Base-by-base conservation (phyloP, 1,140 invertebrate species). In the Polypedilum pembai region DNA sequence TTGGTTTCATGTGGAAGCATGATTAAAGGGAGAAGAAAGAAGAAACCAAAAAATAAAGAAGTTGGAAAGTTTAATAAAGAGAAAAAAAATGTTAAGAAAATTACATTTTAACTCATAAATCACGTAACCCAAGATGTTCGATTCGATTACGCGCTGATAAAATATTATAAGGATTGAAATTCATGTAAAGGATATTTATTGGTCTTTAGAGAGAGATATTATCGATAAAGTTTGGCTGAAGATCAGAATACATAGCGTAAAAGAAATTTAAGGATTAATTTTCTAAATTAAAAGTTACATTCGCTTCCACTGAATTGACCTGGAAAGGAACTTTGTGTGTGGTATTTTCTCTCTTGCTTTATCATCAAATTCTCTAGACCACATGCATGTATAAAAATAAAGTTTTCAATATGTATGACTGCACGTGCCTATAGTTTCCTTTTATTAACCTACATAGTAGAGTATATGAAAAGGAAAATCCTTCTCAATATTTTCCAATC, bases 71-170 rank as follows among this genome's bases (percentile, higher is more conserved):
- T 45, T 12, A 56, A 56, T 12, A 56, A 15, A 56, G 4, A 56
- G 5, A 33, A 33, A 33, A 33, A 33, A 33, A 33, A 33, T 33
- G 24, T 33, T 33, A 56, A 56, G 45, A 56, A 56, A 56, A 56
- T 56, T 56, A 56, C 45, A 15, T 56, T 56, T 33, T 56, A 56
- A 56, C 45, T n/a, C 45, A 56, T 56, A 56, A 56, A 56, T 56
- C 45, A 56, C 45, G 45, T 56, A 56, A 56, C 45, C 45, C n/a
- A n/a, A 56, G 45, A 56, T 56, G 45, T 56, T 56, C n/a, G 10
- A 56, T 56, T 56, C 12, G 45, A 56, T 56, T 56, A 56, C 45
- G 1, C n/a, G 4, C 45, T 4, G 45, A 56, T 56, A 12, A n/a
- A 15, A 15, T 12, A 3, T 12, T 1, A n/a, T n/a, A 15, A 56